Base-by-base conservation (phyloP, 2,888 invertebrate species). In the Omphaloscelis lunosa region DNA sequence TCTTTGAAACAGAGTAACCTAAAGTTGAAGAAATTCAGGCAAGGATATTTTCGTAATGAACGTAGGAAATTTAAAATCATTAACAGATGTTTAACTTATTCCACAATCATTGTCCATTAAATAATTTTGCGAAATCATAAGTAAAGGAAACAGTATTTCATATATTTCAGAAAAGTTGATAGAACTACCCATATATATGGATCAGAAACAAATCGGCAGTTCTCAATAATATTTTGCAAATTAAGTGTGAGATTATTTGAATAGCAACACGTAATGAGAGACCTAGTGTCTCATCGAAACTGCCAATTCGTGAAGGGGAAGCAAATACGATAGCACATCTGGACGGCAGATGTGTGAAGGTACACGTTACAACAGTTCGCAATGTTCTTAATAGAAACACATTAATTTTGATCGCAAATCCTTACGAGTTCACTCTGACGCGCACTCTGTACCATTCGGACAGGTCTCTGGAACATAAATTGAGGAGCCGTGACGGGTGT, bases 341-440 rank as follows among this genome's bases (percentile, higher is more conserved):
- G 96, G 95, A 94, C 95, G 95, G 95, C 96, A 95, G 96, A 95
- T 94, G 95, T 93, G 93, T 92, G 94, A 95, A 96, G 95, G 94
- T 95, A 95, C 96, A 96, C 96, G 95, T 90, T 91, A 96, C 96
- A 95, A 96, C 94, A 96, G 93, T 95, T 95, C 88, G 94, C 91
- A 94, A 95, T 95, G 91, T 94, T 92, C 92, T 93, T 94, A 95
- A 94, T 92, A 95, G 94, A 95, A 94, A 96, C 95, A 96, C 95
- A 94, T 95, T 95, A 95, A 94, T 95, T 95, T 93, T 95, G 92
- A 95, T 95, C 95, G 93, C 93, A 95, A 93, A 93, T 96, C 97
- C 98, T 98, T 98, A 98, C 98, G 98, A 98, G 97, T 98, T 98
- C 96, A 98, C 97, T 97, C 98, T 98, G 97, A 98, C 98, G 97